Base-by-base conservation (phyloP, 1,140 invertebrate genomes). In the Glomeris maerens region DNA sequence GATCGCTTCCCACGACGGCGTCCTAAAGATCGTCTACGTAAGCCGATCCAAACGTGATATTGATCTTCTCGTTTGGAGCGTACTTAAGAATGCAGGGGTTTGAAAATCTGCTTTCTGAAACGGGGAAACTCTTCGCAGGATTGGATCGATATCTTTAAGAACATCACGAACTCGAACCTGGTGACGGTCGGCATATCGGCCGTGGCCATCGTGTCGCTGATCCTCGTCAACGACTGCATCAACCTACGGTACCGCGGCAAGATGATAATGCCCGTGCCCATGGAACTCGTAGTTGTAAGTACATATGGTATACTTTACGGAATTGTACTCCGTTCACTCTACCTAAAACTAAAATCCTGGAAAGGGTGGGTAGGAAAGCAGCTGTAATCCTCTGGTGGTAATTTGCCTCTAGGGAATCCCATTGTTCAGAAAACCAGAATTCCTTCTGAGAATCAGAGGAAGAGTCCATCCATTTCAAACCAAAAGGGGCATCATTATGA, bases 281-380 rank as follows among this genome's bases (percentile, higher is more conserved):
- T 87, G 54, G 90, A 95, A 67, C 72, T 94, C 50, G 72, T 92
- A 4, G 78, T 77, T 2, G 83, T 95, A 59, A 61, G 50, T 52
- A 45, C 4, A 28, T 27, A 49, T 50, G n/a, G 45, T 52, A 5
- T 36, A 36, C 31, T 13, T 36, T 17, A 10, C 17, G 31, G 10
- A 13, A 36, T 13, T 13, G 17, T 36, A 13, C 10, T 36, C 17
- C 10, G 10, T 36, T 10, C 31, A 10, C 17, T 36, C 31, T 36
- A 13, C 31, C 10, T n/a, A n/a, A n/a, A n/a, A n/a, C n/a, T n/a
- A n/a, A n/a, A n/a, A n/a, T n/a, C n/a, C n/a, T n/a, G n/a, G n/a
- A n/a, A n/a, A n/a, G n/a, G n/a, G n/a, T n/a, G n/a, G n/a, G n/a
- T n/a, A n/a, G n/a, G n/a, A n/a, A n/a, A n/a, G n/a, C n/a, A n/a